Base-by-base conservation (phyloP, 1,140 invertebrate species). In the Tetragnatha versicolor region DNA sequence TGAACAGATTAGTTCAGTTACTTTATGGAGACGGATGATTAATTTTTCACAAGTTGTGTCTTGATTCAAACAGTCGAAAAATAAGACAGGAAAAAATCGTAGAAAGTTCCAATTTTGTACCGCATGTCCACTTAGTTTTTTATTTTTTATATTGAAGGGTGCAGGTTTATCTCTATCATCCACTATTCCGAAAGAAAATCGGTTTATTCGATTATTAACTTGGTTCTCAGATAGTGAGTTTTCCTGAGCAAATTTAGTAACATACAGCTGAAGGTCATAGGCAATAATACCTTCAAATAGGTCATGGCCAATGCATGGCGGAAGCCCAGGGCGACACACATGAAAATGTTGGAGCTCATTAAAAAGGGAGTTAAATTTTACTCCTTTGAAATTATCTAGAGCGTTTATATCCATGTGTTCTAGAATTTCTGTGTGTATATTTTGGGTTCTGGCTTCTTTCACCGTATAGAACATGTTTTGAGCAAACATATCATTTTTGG, bases 291-390 rank as follows among this genome's bases (percentile, higher is more conserved):
- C 66, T 33, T 69, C 66, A 47, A 69, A 69, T 29, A 69, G 10
- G 29, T 69, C 66, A 33, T 69, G 66, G 6, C 42, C 66, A 22
- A 69, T 3, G 22, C 66, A 69, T 17, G 66, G 66, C 3, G 42
- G 42, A 4, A 69, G 22, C 3, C 66, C 66, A 49, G 66, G 66
- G 9, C 51, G 27, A 31, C 66, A 69, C n/a, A 69, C 66, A 53
- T 69, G 39, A 35, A 49, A 69, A 27, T 49, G 51, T 51, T 47
- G 7, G 6, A 69, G 66, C 17, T 69, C 66, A 51, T 69, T 69
- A 31, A 69, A 69, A 5, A 69, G 12, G 17, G 66, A 69, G n/a
- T 69, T 39, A 42, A 65, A 65, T 42, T 65, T 65, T 10, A 65
- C 25, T 14, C 61, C 61, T n/a, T 42, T 35, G 22, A 3, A 6